Conservation (phyloP, 1,140 invertebrate genomes). For the Rhyzopertha dominica region DNA sequence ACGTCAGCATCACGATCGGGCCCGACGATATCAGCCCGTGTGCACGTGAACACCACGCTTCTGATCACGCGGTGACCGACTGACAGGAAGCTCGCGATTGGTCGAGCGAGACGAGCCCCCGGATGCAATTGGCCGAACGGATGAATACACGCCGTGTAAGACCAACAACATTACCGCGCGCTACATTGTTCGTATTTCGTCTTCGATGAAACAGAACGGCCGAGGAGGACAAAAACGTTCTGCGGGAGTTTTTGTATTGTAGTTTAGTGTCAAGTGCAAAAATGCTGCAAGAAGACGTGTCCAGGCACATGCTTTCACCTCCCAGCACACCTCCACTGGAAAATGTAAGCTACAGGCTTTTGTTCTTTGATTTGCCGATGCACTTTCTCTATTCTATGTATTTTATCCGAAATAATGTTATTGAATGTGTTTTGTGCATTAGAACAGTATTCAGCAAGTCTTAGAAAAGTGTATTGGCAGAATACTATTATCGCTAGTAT, state of each 20-base stretch:
- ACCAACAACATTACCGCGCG: constrained; percentile 36
- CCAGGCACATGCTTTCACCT: constrained; percentile 48
- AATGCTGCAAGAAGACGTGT: constrained; percentile 12
- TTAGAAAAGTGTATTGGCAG: too few relatives aligned
- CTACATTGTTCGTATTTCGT: constrained; percentile 12
- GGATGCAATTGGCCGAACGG: constrained; percentile 46
- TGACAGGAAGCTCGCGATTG: constrained; percentile 47
- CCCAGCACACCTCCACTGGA: constrained; percentile 55
- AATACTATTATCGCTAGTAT: too few relatives aligned
- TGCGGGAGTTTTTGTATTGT: not conserved
- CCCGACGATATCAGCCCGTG: constrained; percentile 48
- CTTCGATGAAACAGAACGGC: constrained; percentile 2
- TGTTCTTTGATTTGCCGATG: constrained; percentile 21
- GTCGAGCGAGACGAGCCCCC: constrained; percentile 46
- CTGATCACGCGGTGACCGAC: constrained; percentile 48
- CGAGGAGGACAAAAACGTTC: not conserved
- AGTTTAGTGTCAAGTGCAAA: not conserved
- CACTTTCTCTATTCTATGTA: not conserved
- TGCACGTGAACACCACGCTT: constrained; percentile 56
- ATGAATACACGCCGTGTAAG: constrained; percentile 24
- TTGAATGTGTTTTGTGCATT: not conserved
- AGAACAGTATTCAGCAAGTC: too few relatives aligned
- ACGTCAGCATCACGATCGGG: constrained; percentile 48
- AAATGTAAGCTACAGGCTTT: constrained; percentile 52
- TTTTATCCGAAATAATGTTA: constrained; percentile 8